Conservation (phyloP, 2,888 invertebrate genomes). For the Eueremaeus valkanovi region DNA sequence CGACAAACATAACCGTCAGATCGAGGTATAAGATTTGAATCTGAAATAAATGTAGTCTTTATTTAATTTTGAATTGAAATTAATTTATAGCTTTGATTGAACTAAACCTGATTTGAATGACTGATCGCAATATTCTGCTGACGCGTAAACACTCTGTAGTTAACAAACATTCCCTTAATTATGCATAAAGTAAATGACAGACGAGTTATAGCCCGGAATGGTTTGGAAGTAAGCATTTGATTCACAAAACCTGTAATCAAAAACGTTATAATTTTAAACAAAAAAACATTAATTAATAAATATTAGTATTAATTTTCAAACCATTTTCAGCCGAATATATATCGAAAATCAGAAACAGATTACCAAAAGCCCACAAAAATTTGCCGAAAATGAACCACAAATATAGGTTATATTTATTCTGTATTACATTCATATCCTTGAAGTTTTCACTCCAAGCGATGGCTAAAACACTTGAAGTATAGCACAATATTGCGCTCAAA, state of each 20-base stretch:
- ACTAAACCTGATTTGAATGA: neutral
- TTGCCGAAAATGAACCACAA: conserved; percentile 33
- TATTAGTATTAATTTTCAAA: neutral
- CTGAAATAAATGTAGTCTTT: neutral
- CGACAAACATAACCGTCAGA: neutral
- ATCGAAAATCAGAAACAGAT: conserved; percentile 24
- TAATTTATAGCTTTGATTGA: neutral
- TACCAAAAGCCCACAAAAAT: conserved; percentile 34
- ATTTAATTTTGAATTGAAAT: neutral
- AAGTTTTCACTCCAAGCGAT: conserved; percentile 37
- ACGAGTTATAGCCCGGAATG: neutral
- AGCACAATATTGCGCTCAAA: neutral
- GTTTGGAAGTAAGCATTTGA: neutral
- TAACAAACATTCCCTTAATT: neutral
- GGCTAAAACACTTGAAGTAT: neutral
- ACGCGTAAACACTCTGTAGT: neutral
- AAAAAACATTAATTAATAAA: neutral
- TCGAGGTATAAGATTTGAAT: neutral
- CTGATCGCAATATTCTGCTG: neutral
- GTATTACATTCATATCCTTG: conserved; percentile 26
- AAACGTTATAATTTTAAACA: neutral
- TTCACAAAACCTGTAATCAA: neutral
- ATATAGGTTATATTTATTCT: conserved; percentile 17
- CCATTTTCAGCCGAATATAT: too few relatives aligned
- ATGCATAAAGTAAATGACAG: neutral